phyloP scores from a whole-genome alignment of 1,140 invertebrate genomes.

The Aphelinus certus region DNA sequence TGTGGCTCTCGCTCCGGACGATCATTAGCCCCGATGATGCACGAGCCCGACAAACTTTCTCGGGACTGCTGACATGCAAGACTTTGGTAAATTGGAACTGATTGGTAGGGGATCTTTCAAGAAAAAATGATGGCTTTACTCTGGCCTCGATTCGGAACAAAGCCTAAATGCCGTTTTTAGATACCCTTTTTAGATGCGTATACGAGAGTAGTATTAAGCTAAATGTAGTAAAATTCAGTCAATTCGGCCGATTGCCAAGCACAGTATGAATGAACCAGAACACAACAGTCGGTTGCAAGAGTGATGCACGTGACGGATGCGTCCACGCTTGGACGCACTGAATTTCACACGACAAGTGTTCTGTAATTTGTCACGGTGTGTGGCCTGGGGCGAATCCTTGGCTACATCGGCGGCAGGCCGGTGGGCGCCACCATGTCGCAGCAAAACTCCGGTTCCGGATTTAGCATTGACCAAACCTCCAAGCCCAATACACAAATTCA shows the following conservation, averaged over 20 bases:
- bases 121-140: background rate
- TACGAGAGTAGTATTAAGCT: background rate
- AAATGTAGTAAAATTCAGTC: no score
- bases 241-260: no score
- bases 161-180: slow-evolving; percentile 9
- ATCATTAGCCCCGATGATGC: slow-evolving; percentile 11
- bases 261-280: no score
- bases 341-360: slow-evolving; percentile 29
- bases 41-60: slow-evolving; percentile 1
- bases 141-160: background rate
- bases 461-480: slow-evolving; percentile 44
- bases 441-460: slow-evolving; percentile 49
- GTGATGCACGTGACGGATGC: background rate
- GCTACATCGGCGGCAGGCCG: slow-evolving; percentile 65
- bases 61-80: background rate
- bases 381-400: slow-evolving; percentile 63
- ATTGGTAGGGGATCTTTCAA: no score
- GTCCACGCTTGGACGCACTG: background rate
- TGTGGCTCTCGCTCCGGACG: background rate
- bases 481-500: slow-evolving; percentile 34
- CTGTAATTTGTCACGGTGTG: slow-evolving; percentile 61
- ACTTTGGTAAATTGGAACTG: no score
- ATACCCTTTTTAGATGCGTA: slow-evolving; percentile 15
- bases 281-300: background rate
- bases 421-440: slow-evolving; percentile 63